Evolutionary conservation across 2,113 vertebrate genomes (phyloP).

Genomic region (Myocastor coypus): DNA sequence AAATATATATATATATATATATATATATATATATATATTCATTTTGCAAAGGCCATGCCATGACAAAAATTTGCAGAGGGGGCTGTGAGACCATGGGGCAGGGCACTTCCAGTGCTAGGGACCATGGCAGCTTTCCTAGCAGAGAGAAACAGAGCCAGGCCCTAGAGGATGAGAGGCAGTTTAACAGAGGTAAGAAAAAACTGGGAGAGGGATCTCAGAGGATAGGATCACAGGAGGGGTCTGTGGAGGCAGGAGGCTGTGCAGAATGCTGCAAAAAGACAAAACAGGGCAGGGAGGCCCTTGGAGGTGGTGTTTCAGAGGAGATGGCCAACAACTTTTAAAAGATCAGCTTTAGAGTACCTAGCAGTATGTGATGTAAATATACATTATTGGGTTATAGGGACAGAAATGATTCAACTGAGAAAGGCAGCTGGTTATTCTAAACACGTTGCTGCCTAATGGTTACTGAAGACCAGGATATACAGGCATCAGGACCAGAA

Average conservation of each 20-base stretch:
- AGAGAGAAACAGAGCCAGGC: background rate
- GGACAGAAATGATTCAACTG: background rate
- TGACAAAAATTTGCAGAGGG: background rate
- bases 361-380: background rate
- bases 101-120: background rate
- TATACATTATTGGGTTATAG: background rate
- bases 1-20: too few relatives aligned
- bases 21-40: too few relatives aligned
- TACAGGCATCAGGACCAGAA: background rate
- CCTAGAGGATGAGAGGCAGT: background rate
- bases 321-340: background rate
- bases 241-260: too few relatives aligned
- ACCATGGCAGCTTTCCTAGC: background rate
- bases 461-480: background rate
- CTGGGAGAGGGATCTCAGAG: background rate
- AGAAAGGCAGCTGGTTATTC: constrained; percentile 19
- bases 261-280: background rate
- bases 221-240: background rate
- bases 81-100: background rate
- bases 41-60: background rate
- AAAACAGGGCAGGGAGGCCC: background rate
- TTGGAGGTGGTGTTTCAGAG: background rate
- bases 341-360: background rate
- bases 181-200: background rate
- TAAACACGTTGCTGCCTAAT: background rate